Base-by-base conservation (phyloP, 2,113 vertebrate genomes). In the Pavo muticus region DNA sequence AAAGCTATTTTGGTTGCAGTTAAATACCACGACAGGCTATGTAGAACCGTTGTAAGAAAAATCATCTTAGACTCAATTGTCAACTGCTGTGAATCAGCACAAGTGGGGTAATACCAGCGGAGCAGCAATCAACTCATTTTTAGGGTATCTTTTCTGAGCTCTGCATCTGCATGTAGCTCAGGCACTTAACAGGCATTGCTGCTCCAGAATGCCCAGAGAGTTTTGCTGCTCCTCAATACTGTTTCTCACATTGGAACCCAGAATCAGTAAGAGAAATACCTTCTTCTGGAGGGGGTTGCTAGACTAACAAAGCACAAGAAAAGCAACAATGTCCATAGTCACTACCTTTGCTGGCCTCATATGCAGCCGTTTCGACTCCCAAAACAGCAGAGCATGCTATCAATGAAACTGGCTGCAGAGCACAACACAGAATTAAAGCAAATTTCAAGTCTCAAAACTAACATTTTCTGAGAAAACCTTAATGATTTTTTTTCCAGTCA, bases 151-250 rank as follows among this genome's bases (percentile, higher is more conserved):
- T 23, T 37, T 72, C 67, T 30, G 59, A 87, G 39, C 21, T 45
- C 39, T 40, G 9, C 14, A 64, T 37, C 4, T 0, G 11, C 1
- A 0, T 35, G 0, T 35, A 32, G 18, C 21, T 44, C 67, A 25
- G 17, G 57, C 37, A 48, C 30, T 59, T 78, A 5, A 24, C 30
- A 44, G 2, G 3, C 19, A 69, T 19, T 47, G 57, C 24, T 71
- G 48, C 23, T 89, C 71, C 24, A 7, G 13, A 54, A 2, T 1
- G 30, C 78, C 47, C 65, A 61, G 78, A 73, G 70, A 32, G 0
- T 11, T 56, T 45, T 59, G 44, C 67, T 69, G 48, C 67, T 86
- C 68, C 67, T n/a, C 47, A 57, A 7, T 54, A 11, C 25, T 14
- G 5, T 23, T 45, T 70, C 71, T 87, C 16, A 74, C 40, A 1